A percentile compares a stretch with the other conserved stretches of the same genome.
Conservation (phyloP, 1,140 invertebrate species). For the Tetranychus urticae region DNA sequence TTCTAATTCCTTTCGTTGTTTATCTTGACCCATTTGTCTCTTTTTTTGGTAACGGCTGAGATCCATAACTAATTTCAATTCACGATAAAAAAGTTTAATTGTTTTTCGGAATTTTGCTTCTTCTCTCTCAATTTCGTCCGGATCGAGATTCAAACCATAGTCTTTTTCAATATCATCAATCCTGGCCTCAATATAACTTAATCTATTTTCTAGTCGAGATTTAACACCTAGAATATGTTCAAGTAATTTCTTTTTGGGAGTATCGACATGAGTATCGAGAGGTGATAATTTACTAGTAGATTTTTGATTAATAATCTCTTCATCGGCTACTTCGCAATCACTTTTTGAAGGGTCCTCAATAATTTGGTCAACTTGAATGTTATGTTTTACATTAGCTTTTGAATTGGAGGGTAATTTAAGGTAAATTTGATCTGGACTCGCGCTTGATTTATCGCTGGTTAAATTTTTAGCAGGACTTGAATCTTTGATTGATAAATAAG, state of each 20-base stretch:
- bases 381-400: background rate
- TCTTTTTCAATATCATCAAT: background rate
- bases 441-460: background rate
- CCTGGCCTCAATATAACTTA: background rate
- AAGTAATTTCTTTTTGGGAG: background rate
- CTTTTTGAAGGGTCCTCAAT: too few species aligned
- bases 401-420: background rate
- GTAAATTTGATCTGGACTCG: background rate
- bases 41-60: too few species aligned
- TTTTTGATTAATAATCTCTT: background rate
- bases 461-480: background rate
- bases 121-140: background rate
- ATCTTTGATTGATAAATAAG: background rate
- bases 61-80: too few species aligned
- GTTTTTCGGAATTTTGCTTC: background rate
- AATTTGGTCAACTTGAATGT: too few species aligned
- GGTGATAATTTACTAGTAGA: background rate
- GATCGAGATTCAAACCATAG: background rate
- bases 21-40: too few species aligned
- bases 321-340: background rate
- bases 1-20: too few species aligned
- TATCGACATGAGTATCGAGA: background rate
- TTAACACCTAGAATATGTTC: background rate
- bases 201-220: background rate
- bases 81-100: too few species aligned